Evolutionary conservation across 1,140 invertebrate species (phyloP).

Genomic region (Heterodera carotae): DNA sequence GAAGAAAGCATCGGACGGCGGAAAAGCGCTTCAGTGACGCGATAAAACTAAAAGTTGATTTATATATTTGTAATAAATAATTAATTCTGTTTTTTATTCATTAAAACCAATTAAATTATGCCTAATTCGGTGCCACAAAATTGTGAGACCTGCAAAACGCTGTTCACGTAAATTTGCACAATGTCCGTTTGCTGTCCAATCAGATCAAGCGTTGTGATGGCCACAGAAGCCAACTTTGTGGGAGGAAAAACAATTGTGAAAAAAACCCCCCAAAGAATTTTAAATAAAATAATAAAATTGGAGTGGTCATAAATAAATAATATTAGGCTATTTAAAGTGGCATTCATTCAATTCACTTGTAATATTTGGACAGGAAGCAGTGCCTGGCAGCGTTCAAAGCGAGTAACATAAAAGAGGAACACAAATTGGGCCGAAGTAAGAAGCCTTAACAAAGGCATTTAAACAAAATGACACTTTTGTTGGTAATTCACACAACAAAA

Average conservation of each 20-base stretch:
- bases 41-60: conserved; percentile 1
- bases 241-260: neutral
- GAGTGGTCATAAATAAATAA: too few species aligned
- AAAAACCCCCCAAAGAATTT: too few species aligned
- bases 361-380: conserved; percentile 23
- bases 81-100: too few species aligned
- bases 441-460: neutral
- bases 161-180: conserved; percentile 29
- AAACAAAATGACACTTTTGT: neutral
- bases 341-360: neutral
- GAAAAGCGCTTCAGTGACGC: conserved; percentile 13
- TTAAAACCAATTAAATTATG: too few species aligned
- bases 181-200: conserved; percentile 35
- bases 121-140: too few species aligned
- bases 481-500: neutral
- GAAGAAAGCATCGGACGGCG: conserved; percentile 16
- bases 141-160: neutral
- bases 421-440: conserved; percentile 23
- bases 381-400: conserved; percentile 26
- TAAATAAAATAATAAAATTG: too few species aligned
- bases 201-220: conserved; percentile 23
- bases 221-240: conserved; percentile 22
- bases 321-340: too few species aligned
- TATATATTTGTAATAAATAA: too few species aligned
- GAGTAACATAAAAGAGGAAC: conserved; percentile 25